phyloP scores from a whole-genome alignment of 1,140 invertebrate species.

The Laodelphax striatellus region DNA sequence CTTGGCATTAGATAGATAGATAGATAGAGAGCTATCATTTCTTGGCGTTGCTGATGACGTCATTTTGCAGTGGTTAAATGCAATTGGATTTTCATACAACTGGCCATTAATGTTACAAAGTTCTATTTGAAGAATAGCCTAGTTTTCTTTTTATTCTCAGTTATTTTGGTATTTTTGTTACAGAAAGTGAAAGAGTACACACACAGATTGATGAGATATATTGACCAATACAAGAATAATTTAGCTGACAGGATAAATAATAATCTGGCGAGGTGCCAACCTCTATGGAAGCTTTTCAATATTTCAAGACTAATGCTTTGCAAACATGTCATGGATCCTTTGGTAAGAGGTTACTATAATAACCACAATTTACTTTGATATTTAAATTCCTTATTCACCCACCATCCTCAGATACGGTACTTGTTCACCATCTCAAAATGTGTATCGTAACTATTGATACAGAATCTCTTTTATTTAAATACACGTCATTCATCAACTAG shows the following conservation, averaged over 20 bases:
- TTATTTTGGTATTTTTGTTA: slow-evolving; percentile 15
- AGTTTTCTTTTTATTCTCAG: no score
- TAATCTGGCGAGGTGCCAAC: slow-evolving; percentile 53
- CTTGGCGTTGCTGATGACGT: no score
- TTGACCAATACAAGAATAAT: slow-evolving; percentile 51
- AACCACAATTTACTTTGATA: background rate
- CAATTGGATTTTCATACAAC: no score
- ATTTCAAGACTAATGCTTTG: slow-evolving; percentile 51
- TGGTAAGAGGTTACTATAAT: slow-evolving; percentile 34
- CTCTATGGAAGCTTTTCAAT: slow-evolving; percentile 56
- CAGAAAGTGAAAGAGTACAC: slow-evolving; percentile 48
- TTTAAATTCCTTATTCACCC: background rate
- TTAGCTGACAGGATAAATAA: slow-evolving; percentile 46
- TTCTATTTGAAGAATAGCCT: no score
- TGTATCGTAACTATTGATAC: background rate
- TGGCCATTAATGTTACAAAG: no score
- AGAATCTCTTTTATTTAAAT: no score
- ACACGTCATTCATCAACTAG: background rate
- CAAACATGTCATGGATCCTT: slow-evolving; percentile 54
- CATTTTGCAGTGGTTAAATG: no score
- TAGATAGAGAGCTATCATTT: no score
- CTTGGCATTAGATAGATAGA: no score
- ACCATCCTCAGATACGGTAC: background rate
- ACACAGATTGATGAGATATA: slow-evolving; percentile 45
- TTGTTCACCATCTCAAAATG: background rate